Base-by-base conservation (phyloP, 2,888 invertebrate species). In the Exocentrus adspersus region DNA sequence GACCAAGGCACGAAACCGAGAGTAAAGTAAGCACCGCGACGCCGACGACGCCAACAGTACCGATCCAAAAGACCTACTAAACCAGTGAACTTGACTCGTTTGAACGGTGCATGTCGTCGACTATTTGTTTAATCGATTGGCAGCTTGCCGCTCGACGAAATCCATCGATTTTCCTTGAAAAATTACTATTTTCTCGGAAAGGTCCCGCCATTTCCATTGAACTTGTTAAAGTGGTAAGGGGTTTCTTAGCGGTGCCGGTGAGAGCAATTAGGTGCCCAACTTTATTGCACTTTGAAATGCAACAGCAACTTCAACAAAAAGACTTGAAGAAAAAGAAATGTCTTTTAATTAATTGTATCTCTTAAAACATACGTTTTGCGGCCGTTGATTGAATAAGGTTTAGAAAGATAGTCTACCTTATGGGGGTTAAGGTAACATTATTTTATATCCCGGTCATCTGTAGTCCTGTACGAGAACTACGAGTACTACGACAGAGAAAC, bases 61-160 rank as follows among this genome's bases (percentile, higher is more conserved):
- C 61, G 61, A 65, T 64, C 68, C 72, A 64, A 60, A 57, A 64
- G 68, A 73, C 76, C 75, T 72, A 75, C 75, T 76, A 73, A 76
- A 75, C 76, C 71, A 71, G 61, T 72, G 73, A 73, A 73, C 73
- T 73, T 73, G 73, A 73, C 71, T 68, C 57, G 52, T 43, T 60
- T 50, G 52, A 51, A 43, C 66, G 58, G 67, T 64, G 62, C 60
- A 64, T 64, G 69, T 62, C 71, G 66, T 63, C 70, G 65, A 68
- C 64, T 68, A 64, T 59, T 70, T 67, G 68, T 67, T 68, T 66
- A 65, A 71, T 71, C 71, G 71, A 73, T 73, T 67, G 52, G 50
- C 51, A 30, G 45, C 5, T 10, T 41, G 45, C 48, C 43, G 37
- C 37, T 17, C 46, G 16, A 54, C 57, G 28, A 57, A 64, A 64